Conservation (phyloP, 2,888 invertebrate species). For the Dryococelus australis region DNA sequence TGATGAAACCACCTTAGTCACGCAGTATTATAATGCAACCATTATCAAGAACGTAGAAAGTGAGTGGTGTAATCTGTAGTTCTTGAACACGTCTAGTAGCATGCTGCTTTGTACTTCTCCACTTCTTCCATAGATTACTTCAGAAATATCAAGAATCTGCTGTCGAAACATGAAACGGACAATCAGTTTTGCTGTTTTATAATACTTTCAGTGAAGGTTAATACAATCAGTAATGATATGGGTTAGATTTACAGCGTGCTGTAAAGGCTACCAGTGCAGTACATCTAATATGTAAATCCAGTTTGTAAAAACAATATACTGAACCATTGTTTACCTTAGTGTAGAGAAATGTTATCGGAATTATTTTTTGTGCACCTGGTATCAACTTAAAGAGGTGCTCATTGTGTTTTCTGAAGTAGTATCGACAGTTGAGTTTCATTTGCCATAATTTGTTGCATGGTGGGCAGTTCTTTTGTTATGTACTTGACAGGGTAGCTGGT, state of each 20-base stretch:
- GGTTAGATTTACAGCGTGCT: background rate
- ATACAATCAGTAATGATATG: background rate
- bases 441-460: no score
- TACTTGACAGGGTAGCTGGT: no score
- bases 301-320: background rate
- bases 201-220: background rate
- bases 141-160: constrained; percentile 38
- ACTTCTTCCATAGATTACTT: constrained; percentile 8
- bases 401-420: no score
- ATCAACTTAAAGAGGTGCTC: no score
- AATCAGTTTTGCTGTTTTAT: constrained; percentile 34
- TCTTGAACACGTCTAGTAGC: background rate
- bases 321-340: background rate
- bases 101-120: background rate
- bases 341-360: no score
- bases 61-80: background rate
- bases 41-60: background rate
- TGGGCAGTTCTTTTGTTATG: no score
- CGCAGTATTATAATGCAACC: background rate
- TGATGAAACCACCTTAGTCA: background rate
- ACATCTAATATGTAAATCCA: background rate
- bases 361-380: no score
- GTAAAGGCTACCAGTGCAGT: background rate
- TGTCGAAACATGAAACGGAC: constrained; percentile 37
- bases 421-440: no score